Conservation (phyloP, 35 echinoderm and acorn worm species). For the Eucidaris tribuloides region DNA sequence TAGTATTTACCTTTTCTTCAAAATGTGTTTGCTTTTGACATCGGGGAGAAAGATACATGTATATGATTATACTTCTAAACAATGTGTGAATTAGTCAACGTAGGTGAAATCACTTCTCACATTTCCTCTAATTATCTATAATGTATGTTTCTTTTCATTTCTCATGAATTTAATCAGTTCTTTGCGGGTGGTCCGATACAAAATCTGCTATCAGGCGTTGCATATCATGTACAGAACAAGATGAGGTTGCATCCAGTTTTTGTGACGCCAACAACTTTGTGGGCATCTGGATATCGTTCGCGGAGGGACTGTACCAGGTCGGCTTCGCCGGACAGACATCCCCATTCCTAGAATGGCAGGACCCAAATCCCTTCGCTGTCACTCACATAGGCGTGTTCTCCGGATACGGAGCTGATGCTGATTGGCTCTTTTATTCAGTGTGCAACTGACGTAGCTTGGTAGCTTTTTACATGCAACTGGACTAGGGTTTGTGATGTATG, state of each 20-base stretch:
- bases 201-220: neutral
- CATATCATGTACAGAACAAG: neutral
- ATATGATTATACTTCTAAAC: no score
- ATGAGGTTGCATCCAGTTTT: neutral
- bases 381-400: constrained; percentile 9
- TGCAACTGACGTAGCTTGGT: no score
- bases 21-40: no score
- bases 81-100: no score
- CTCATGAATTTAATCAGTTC: neutral
- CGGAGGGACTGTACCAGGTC: neutral
- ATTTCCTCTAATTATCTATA: no score
- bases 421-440: neutral
- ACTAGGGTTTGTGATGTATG: no score
- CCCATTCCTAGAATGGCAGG: neutral
- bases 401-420: constrained; percentile 1
- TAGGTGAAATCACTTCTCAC: neutral
- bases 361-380: constrained; percentile 5
- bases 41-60: no score
- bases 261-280: neutral
- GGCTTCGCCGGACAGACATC: neutral
- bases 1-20: no score
- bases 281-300: neutral
- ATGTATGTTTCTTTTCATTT: neutral
- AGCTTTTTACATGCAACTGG: no score
- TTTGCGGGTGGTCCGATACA: neutral